A percentile compares a stretch with the other conserved stretches of the same genome.
phyloP scores from a whole-genome alignment of 1,140 invertebrate species.

The Camponotus vicinus region DNA sequence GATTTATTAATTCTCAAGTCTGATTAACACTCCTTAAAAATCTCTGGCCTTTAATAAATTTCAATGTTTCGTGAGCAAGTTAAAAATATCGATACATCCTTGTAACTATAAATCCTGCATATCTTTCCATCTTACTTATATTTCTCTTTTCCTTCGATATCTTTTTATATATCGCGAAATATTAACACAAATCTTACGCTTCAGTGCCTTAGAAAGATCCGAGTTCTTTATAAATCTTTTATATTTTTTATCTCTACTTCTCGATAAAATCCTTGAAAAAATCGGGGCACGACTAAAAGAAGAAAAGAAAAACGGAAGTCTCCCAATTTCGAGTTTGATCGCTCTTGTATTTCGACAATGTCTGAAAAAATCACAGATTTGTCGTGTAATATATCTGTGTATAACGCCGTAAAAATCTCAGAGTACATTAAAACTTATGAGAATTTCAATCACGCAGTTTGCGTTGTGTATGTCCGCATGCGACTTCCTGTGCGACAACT shows the following conservation, averaged over 20 bases:
- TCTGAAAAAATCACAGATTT: not conserved
- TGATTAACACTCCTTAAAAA: not conserved
- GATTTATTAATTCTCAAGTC: not conserved
- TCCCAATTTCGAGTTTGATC: not conserved
- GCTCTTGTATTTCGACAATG: not conserved
- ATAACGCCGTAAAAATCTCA: conserved; percentile 18
- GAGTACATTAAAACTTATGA: conserved; percentile 72
- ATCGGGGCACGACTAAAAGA: not conserved
- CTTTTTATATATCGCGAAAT: conserved; percentile 22
- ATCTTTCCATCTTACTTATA: not conserved
- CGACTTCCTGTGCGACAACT: conserved; percentile 42
- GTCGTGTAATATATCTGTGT: too few relatives aligned
- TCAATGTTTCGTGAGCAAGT: not conserved
- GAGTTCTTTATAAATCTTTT: conserved; percentile 53
- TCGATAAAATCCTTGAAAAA: conserved; percentile 38
- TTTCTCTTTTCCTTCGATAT: not conserved
- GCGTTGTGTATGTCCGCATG: conserved; percentile 19
- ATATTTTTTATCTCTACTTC: conserved; percentile 46
- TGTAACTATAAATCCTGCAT: not conserved
- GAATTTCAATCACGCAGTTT: conserved; percentile 60
- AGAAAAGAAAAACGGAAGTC: conserved; percentile 23
- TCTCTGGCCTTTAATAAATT: not conserved
- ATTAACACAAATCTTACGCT: conserved; percentile 25
- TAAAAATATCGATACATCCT: not conserved
- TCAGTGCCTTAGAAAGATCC: conserved; percentile 30